These are phyloP conservation scores for Cecidostiba fungosa DNA, from an alignment of 2,888 invertebrate genomes.

Conservation along the genomic window DNA sequence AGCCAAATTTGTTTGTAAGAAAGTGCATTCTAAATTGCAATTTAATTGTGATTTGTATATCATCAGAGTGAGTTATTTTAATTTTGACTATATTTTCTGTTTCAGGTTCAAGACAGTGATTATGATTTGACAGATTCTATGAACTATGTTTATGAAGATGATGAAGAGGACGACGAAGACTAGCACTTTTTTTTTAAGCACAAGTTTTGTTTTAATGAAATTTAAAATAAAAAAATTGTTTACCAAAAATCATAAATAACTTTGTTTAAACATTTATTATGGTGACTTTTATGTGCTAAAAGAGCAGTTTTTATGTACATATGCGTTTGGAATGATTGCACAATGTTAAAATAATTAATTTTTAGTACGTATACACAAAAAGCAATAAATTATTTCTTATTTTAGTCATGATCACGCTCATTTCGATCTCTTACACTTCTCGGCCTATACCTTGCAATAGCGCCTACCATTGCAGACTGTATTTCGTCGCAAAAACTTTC, in stretches of 20 bases:
- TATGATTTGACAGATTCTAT: slow-evolving; percentile 68
- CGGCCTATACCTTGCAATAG: slow-evolving; percentile 81
- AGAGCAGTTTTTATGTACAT: slow-evolving; percentile 63
- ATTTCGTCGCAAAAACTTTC: slow-evolving; percentile 90
- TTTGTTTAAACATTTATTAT: slow-evolving; percentile 62
- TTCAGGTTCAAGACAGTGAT: slow-evolving; percentile 73
- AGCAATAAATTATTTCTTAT: slow-evolving; percentile 58
- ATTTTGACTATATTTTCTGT: slow-evolving; percentile 66
- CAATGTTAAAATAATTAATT: slow-evolving; percentile 63
- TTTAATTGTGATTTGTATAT: background rate
- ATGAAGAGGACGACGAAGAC: slow-evolving; percentile 69
- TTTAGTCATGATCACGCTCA: slow-evolving; percentile 61
- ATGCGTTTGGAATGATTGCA: slow-evolving; percentile 63
- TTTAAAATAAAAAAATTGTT: slow-evolving; percentile 53
- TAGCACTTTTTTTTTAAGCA: slow-evolving; percentile 49
- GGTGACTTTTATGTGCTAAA: slow-evolving; percentile 54
- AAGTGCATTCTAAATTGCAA: slow-evolving; percentile 37
- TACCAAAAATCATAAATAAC: slow-evolving; percentile 21
- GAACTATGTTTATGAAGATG: slow-evolving; percentile 69
- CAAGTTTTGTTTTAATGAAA: slow-evolving; percentile 52
- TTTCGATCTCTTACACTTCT: slow-evolving; percentile 69
- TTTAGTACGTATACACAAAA: slow-evolving; percentile 58
- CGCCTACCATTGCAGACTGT: slow-evolving; percentile 60
- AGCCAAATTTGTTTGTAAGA: background rate
- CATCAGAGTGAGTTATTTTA: background rate